Conservation (phyloP, 2,888 invertebrate species). For the Eumacrocentrus americanus region DNA sequence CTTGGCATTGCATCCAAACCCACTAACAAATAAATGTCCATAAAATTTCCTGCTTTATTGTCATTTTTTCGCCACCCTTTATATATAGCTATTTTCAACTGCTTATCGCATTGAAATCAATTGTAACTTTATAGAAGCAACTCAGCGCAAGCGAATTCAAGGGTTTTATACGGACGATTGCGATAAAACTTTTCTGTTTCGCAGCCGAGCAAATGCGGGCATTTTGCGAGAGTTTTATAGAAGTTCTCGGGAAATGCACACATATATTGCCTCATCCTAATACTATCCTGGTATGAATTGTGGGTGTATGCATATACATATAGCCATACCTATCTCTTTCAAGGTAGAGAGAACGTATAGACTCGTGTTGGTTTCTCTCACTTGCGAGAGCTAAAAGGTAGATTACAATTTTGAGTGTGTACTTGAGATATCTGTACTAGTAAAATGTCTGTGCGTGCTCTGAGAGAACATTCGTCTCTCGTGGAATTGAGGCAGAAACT, state of each 20-base stretch:
- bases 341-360: no score
- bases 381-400: conserved; percentile 7
- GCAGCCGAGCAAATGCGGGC: conserved; percentile 2
- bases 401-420: conserved; percentile 24
- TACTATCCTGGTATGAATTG: no score
- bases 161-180: conserved; percentile 12
- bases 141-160: conserved; percentile 4
- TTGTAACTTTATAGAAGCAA: neutral
- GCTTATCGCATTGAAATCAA: neutral
- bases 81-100: no score
- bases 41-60: neutral
- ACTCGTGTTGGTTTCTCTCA: no score
- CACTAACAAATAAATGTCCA: no score
- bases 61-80: no score
- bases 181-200: conserved; percentile 20
- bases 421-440: conserved; percentile 9
- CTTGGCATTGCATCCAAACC: no score
- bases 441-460: conserved; percentile 8
- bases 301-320: conserved; percentile 2
- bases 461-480: neutral
- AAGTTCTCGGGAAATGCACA: neutral
- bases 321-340: neutral
- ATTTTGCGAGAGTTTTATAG: no score
- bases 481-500: neutral
- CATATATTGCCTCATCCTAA: conserved; percentile 6